phyloP scores from a whole-genome alignment of 2,888 invertebrate species.

The Pollenia griseotomentosa region DNA sequence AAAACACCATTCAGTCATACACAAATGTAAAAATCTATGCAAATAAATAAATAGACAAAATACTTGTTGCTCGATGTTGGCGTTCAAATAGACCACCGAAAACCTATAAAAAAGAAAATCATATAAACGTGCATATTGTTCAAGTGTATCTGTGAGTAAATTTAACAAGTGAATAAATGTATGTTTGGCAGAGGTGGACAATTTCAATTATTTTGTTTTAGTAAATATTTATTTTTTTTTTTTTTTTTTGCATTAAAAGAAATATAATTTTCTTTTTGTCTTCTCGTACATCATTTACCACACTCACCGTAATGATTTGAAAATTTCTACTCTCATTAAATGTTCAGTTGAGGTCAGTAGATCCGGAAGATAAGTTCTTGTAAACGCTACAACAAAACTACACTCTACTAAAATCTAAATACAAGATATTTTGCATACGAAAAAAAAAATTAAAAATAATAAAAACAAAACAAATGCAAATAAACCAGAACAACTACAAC shows the following conservation, averaged over 20 bases:
- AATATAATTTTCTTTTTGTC: conserved; percentile 38
- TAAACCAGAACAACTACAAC: conserved; percentile 26
- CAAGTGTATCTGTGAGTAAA: conserved; percentile 7
- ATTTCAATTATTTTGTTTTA: conserved; percentile 65
- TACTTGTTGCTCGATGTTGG: conserved; percentile 37
- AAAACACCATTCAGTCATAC: not conserved
- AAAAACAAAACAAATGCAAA: conserved; percentile 34
- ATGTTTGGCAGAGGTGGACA: conserved; percentile 66
- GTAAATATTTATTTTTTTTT: not conserved
- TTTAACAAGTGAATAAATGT: conserved; percentile 7
- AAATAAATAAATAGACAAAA: conserved; percentile 9
- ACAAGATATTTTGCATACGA: conserved; percentile 68
- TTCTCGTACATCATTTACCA: conserved; percentile 36
- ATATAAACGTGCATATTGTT: conserved; percentile 21
- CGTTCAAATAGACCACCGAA: conserved; percentile 22
- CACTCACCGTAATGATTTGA: conserved; percentile 46
- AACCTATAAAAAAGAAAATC: conserved; percentile 6
- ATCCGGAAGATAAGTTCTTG: conserved; percentile 78
- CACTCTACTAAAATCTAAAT: conserved; percentile 28
- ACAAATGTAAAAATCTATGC: not conserved
- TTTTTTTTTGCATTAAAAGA: conserved; percentile 44
- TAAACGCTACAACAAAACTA: conserved; percentile 64
- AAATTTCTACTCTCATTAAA: conserved; percentile 69
- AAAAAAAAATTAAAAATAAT: conserved; percentile 37
- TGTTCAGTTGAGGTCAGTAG: conserved; percentile 78